Evolutionary conservation across 1,140 invertebrate species (phyloP).

Genomic region (Calosoma granatense): DNA sequence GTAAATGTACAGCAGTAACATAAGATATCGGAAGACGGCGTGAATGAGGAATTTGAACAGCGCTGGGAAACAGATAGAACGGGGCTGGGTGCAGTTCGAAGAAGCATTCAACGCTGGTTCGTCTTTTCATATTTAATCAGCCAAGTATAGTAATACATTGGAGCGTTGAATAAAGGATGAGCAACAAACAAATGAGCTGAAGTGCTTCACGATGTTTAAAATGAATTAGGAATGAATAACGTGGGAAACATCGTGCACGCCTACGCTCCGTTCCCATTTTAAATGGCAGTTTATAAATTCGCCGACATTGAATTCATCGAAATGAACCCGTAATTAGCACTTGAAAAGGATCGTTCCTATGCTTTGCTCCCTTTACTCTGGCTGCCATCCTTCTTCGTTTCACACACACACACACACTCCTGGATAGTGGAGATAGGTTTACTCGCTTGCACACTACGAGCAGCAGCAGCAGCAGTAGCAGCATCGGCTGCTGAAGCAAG

Average conservation of each 20-base stretch:
- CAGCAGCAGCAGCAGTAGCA: no score
- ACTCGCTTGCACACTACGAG: no score
- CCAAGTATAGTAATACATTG: constrained; percentile 2
- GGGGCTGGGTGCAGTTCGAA: no score
- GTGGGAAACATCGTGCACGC: neutral
- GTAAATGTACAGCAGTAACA: no score
- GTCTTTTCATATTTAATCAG: constrained; percentile 8
- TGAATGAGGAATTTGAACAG: no score
- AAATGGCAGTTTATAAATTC: constrained; percentile 8
- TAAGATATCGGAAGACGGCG: no score
- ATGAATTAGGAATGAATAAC: constrained; percentile 8
- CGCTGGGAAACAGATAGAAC: no score
- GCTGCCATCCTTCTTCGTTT: neutral
- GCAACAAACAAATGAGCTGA: neutral
- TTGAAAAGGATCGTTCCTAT: neutral
- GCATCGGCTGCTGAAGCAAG: no score
- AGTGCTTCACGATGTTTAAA: constrained; percentile 3
- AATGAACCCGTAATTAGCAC: constrained; percentile 6
- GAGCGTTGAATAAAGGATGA: constrained; percentile 5
- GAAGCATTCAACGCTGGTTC: no score
- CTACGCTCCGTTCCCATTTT: neutral
- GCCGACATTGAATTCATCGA: constrained; percentile 3
- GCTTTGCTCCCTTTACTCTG: neutral
- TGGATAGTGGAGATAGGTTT: neutral
- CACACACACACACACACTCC: neutral